These are phyloP conservation scores for Gymnothorax javanicus DNA, from an alignment of 2,797 vertebrate species.

Conservation along the genomic window DNA sequence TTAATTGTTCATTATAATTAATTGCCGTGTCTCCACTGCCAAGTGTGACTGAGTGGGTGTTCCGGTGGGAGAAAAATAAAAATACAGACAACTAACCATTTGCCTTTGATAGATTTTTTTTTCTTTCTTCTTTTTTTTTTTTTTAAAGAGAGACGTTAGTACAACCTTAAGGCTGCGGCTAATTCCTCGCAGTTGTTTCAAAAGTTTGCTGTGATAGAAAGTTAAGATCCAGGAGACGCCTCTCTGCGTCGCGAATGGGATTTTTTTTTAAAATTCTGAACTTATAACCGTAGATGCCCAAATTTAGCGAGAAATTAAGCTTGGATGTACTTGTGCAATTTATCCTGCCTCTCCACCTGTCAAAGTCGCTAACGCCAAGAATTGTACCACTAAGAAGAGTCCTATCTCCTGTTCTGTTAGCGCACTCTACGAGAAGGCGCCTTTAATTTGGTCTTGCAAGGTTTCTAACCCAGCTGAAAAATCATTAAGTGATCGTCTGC, in stretches of 20 bases:
- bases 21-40: not conserved
- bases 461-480: slow-evolving; percentile 41
- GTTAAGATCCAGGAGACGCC: too few relatives aligned
- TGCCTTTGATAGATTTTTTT: not conserved
- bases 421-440: slow-evolving; percentile 42
- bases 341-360: not conserved
- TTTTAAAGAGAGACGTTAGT: not conserved
- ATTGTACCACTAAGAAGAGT: not conserved
- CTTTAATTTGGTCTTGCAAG: slow-evolving; percentile 33
- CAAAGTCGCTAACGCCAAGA: too few relatives aligned
- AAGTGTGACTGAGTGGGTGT: not conserved
- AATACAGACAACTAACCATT: not conserved
- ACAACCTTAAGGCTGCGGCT: too few relatives aligned
- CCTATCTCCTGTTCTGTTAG: not conserved
- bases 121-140: not conserved
- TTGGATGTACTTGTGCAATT: not conserved
- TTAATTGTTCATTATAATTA: slow-evolving; percentile 2
- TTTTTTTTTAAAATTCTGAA: too few relatives aligned
- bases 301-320: too few relatives aligned
- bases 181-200: not conserved
- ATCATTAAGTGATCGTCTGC: slow-evolving; percentile 37
- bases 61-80: not conserved
- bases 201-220: not conserved
- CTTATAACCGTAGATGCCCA: too few relatives aligned
- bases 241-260: too few relatives aligned